A percentile compares a stretch with the other conserved stretches of the same genome.
phyloP scores from a whole-genome alignment of 2,888 invertebrate genomes.

The Erebia aethiops region DNA sequence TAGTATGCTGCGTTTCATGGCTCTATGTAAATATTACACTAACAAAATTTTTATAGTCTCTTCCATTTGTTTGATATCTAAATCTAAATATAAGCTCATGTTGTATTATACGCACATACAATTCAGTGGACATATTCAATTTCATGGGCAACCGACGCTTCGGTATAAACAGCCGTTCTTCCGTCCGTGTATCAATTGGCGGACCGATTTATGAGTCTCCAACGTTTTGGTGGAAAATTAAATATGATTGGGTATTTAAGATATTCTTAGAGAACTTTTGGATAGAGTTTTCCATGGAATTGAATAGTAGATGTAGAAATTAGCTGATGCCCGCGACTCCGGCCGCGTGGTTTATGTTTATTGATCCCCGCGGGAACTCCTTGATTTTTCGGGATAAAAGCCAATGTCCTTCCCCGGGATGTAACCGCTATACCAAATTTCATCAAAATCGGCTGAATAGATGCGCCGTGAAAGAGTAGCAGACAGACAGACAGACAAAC shows the following conservation, averaged over 20 bases:
- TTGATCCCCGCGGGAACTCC: too few species aligned
- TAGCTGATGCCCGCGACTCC: neutral
- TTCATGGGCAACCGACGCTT: constrained; percentile 55
- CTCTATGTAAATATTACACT: too few species aligned
- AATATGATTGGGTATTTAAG: constrained; percentile 30
- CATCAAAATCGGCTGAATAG: too few species aligned
- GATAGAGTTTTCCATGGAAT: neutral
- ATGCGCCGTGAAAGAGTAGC: too few species aligned
- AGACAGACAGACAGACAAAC: too few species aligned
- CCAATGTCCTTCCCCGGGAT: too few species aligned
- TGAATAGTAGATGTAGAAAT: neutral
- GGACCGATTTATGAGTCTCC: constrained; percentile 33
- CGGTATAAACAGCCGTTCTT: constrained; percentile 49
- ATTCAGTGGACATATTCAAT: constrained; percentile 62
- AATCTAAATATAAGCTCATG: constrained; percentile 45
- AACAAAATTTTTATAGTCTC: constrained; percentile 6
- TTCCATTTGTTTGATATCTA: constrained; percentile 36
- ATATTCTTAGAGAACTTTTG: constrained; percentile 12
- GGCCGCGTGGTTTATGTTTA: too few species aligned
- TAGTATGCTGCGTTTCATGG: too few species aligned
- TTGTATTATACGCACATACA: constrained; percentile 51
- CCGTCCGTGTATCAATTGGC: constrained; percentile 38
- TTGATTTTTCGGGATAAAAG: too few species aligned
- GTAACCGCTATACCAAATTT: too few species aligned
- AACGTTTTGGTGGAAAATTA: constrained; percentile 30